Evolutionary conservation across 2,888 invertebrate species (phyloP).

Genomic region (Stenoptilia bipunctidactyla): DNA sequence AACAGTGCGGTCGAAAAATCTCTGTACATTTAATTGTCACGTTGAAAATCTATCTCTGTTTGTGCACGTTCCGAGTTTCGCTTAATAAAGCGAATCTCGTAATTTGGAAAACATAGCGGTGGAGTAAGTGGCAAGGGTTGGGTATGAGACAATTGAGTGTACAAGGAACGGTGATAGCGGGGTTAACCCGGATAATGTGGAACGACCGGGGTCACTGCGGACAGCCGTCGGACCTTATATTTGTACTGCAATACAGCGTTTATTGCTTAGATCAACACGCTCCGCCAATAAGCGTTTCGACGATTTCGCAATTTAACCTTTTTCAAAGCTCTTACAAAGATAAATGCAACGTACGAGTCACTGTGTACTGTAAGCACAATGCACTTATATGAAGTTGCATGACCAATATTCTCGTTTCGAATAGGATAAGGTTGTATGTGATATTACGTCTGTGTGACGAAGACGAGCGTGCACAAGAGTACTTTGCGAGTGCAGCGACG

Average conservation of each 20-base stretch:
- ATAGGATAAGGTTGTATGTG: slow-evolving; percentile 7
- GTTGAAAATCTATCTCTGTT: slow-evolving; percentile 3
- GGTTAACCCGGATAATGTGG: slow-evolving; percentile 40
- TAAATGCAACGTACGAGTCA: slow-evolving; percentile 23
- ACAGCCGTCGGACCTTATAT: slow-evolving; percentile 39
- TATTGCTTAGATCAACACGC: slow-evolving; percentile 52
- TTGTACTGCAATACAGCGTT: slow-evolving; percentile 57
- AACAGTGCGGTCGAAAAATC: slow-evolving; percentile 21
- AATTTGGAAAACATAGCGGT: slow-evolving; percentile 18
- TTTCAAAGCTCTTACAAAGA: slow-evolving; percentile 25
- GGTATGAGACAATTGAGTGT: slow-evolving; percentile 51
- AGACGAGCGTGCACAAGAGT: slow-evolving; percentile 37
- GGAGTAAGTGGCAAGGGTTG: slow-evolving; percentile 24
- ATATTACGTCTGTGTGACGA: slow-evolving; percentile 42
- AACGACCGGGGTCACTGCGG: slow-evolving; percentile 51
- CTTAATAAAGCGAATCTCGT: slow-evolving; percentile 9
- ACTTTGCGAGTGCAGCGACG: slow-evolving; percentile 43
- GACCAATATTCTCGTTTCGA: not conserved
- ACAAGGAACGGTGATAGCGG: slow-evolving; percentile 37
- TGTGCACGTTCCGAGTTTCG: slow-evolving; percentile 3
- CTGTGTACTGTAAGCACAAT: not conserved
- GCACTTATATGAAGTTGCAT: not conserved
- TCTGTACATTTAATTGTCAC: slow-evolving; percentile 19
- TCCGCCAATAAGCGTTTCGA: slow-evolving; percentile 31
- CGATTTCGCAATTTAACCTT: slow-evolving; percentile 26